Evolutionary conservation across 2,797 vertebrate genomes (phyloP).

Genomic region (Peromyscus nudipes): DNA sequence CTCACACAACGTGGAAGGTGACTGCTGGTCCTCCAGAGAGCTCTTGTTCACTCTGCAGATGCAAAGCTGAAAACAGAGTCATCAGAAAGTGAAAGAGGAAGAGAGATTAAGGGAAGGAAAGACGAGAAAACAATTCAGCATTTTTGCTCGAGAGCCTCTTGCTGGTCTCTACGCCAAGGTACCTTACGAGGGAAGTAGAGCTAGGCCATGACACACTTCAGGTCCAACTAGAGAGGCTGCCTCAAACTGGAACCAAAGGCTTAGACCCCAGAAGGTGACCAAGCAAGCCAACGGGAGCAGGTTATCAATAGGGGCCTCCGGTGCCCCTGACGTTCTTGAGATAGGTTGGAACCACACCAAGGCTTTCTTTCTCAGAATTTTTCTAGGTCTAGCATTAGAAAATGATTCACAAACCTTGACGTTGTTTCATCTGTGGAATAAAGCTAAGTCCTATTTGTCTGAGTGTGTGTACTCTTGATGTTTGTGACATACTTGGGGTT

Average conservation of each 20-base stretch:
- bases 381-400: background rate
- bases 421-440: background rate
- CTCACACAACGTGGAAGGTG: background rate
- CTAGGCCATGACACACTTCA: background rate
- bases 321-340: background rate
- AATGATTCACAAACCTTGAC: conserved; percentile 12
- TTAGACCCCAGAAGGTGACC: background rate
- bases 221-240: background rate
- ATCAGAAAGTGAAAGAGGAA: background rate
- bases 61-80: conserved; percentile 48
- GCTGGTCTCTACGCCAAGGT: background rate
- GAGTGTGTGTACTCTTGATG: too few relatives aligned
- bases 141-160: background rate
- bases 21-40: background rate
- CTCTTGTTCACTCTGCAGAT: conserved; percentile 24
- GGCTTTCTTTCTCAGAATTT: background rate
- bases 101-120: background rate
- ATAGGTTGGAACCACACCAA: background rate
- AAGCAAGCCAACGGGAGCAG: background rate
- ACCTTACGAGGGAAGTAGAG: background rate
- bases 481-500: too few relatives aligned
- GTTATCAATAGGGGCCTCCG: background rate
- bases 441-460: background rate
- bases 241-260: background rate
- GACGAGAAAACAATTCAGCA: background rate